Conservation (phyloP, 2,113 vertebrate species). For the Calidris pygmaea region DNA sequence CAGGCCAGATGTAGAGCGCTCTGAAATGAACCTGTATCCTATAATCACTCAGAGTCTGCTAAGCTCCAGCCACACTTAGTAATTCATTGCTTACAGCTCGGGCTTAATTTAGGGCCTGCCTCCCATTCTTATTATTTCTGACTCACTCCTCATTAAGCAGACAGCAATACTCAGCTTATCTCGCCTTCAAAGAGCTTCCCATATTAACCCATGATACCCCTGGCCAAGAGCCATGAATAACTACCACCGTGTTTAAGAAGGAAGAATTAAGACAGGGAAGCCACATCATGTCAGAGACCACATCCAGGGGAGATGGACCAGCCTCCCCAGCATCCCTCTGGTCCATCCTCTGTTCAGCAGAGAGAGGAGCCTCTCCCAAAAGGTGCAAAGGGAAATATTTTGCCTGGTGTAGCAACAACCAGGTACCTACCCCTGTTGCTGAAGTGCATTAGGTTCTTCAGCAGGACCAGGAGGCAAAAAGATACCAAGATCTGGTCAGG, state of each 20-base stretch:
- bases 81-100: background rate
- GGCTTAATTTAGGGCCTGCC: background rate
- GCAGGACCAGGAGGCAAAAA: background rate
- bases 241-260: background rate
- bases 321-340: background rate
- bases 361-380: background rate
- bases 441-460: background rate
- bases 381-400: background rate
- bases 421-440: background rate
- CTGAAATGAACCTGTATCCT: background rate
- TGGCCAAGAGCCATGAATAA: background rate
- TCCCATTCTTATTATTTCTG: slow-evolving; percentile 22
- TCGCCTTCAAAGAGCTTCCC: background rate
- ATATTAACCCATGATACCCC: background rate
- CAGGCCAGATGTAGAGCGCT: background rate
- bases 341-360: background rate
- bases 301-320: background rate
- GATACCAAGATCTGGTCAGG: background rate
- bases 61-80: background rate
- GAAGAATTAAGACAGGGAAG: background rate
- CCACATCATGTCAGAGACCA: background rate
- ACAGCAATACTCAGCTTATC: background rate
- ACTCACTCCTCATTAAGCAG: slow-evolving; percentile 3
- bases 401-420: background rate
- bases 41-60: background rate